phyloP scores from a whole-genome alignment of 1,140 invertebrate species.

The Drosophila kikkawai region DNA sequence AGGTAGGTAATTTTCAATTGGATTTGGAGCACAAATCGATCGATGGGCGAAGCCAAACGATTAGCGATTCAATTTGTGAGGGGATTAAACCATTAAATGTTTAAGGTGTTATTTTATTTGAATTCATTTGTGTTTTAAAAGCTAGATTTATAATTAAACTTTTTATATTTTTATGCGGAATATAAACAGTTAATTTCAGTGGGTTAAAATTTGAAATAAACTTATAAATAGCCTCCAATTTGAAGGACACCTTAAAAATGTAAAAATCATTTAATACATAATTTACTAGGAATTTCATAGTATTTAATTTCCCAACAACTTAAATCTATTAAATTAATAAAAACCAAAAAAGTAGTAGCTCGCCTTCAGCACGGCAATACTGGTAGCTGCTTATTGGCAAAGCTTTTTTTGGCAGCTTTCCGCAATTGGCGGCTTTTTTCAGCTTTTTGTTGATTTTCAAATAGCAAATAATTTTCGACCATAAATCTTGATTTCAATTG shows the following conservation, averaged over 20 bases:
- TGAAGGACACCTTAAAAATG: not conserved
- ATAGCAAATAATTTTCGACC: constrained; percentile 10
- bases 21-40: constrained; percentile 38
- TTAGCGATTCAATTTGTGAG: constrained; percentile 45
- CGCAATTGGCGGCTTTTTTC: constrained; percentile 1
- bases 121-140: constrained; percentile 1
- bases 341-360: constrained; percentile 16
- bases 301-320: no score
- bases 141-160: not conserved
- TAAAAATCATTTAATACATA: not conserved
- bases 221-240: not conserved
- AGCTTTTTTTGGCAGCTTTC: constrained; percentile 44
- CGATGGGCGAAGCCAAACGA: constrained; percentile 47
- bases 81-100: constrained; percentile 2
- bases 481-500: constrained; percentile 27
- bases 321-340: not conserved
- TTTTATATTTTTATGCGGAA: not conserved
- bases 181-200: not conserved
- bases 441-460: constrained; percentile 23
- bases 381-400: constrained; percentile 21
- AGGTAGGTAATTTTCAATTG: constrained; percentile 69
- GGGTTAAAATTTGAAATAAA: not conserved
- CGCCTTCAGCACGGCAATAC: constrained; percentile 55
- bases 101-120: constrained; percentile 6
- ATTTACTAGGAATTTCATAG: not conserved